Evolutionary conservation across 1,140 invertebrate species (phyloP).

Genomic region (Diorhabda elongata): DNA sequence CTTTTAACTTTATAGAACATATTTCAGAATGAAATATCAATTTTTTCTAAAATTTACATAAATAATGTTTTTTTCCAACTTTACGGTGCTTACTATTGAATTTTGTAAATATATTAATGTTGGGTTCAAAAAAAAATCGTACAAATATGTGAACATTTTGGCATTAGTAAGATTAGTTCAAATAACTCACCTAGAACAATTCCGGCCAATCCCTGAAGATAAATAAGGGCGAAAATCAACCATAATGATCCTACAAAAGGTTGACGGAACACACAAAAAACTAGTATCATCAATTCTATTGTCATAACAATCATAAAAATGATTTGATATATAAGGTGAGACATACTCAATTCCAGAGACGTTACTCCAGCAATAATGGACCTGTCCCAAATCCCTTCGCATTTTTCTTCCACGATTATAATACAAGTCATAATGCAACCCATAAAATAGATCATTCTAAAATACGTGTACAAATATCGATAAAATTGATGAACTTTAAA

Average conservation of each 20-base stretch:
- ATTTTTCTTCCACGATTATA: conserved; percentile 74
- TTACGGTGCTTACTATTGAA: neutral
- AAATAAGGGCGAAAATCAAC: conserved; percentile 23
- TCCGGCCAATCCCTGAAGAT: conserved; percentile 51
- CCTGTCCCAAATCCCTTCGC: conserved; percentile 74
- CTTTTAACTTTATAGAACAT: no score
- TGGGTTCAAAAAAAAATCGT: conserved; percentile 48
- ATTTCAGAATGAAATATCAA: no score
- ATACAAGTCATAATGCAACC: conserved; percentile 72
- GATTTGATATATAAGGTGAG: conserved; percentile 73
- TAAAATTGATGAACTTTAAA: neutral
- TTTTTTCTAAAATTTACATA: no score
- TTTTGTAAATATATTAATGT: conserved; percentile 39
- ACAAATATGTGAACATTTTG: conserved; percentile 1
- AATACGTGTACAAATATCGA: neutral
- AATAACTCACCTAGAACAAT: conserved; percentile 35
- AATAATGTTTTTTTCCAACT: conserved; percentile 4
- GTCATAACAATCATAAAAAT: conserved; percentile 61
- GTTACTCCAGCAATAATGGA: conserved; percentile 68
- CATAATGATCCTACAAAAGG: conserved; percentile 47
- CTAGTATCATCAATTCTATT: conserved; percentile 53
- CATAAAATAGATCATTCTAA: conserved; percentile 70
- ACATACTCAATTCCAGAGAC: conserved; percentile 54
- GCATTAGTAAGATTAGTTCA: neutral
- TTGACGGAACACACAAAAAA: conserved; percentile 48